Percentiles rank a stretch among this genome's conserved stretches.
phyloP scores from a whole-genome alignment of 1,140 invertebrate genomes.

The Rhizoglyphus robini region DNA sequence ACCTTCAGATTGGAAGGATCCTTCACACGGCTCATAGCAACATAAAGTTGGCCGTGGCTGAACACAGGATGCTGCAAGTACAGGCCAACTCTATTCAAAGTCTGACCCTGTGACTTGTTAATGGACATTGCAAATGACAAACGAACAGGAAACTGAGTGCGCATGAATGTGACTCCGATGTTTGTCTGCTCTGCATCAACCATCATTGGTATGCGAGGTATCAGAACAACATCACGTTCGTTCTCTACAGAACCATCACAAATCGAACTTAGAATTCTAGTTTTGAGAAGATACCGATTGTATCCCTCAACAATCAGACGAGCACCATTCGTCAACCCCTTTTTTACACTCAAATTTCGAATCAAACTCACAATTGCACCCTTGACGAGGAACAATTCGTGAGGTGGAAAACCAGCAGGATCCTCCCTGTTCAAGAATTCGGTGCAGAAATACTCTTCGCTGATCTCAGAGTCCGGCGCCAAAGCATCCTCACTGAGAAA shows the following conservation, averaged over 20 bases:
- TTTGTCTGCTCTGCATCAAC: slow-evolving; percentile 12
- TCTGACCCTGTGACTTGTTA: slow-evolving; percentile 40
- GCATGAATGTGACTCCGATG: background rate
- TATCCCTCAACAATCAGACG: slow-evolving; percentile 1
- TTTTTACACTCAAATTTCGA: no score
- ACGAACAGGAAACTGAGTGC: slow-evolving; percentile 16
- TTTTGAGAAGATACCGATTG: background rate
- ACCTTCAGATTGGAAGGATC: no score
- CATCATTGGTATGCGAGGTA: slow-evolving; percentile 19
- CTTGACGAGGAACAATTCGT: no score
- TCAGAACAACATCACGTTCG: slow-evolving; percentile 12
- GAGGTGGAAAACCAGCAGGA: no score
- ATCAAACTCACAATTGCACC: no score
- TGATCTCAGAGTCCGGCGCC: no score
- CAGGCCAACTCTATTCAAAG: slow-evolving; percentile 31
- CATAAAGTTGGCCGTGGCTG: no score
- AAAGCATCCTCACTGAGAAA: no score
- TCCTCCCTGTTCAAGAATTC: no score
- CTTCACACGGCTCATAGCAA: slow-evolving; percentile 29
- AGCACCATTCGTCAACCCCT: background rate
- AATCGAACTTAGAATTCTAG: background rate
- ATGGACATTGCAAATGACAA: slow-evolving; percentile 39
- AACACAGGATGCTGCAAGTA: slow-evolving; percentile 28
- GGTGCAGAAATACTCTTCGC: no score
- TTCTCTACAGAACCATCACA: background rate